Base-by-base conservation (phyloP, 1,140 invertebrate species). In the Tetramorium alpestre region DNA sequence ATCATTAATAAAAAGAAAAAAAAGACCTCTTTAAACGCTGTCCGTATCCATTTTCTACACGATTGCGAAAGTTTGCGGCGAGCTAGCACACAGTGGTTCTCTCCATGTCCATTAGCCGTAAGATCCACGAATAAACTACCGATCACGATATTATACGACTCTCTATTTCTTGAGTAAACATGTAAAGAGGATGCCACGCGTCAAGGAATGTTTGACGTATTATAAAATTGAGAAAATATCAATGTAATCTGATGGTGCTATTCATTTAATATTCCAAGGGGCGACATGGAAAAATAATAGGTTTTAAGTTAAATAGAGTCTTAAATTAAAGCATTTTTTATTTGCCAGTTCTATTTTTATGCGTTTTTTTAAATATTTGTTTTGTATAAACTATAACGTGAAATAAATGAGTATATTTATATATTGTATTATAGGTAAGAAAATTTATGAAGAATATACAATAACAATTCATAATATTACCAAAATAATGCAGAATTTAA, bases 1-100 rank as follows among this genome's bases (percentile, higher is more conserved):
- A 54, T 38, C 41, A 60, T 84, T 73, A 22, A 84, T 73, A 80
- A 33, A 67, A 54, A 44, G 16, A 54, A 54, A 41, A 44, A 54
- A 41, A 44, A 81, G 33, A 22, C 2, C 41, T 60, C 54, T 56
- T 73, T 60, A 44, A 72, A 60, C 38, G 72, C 25, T 16, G 51
- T 38, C 25, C 80, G 10, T 47, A 70, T 18, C 13, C 28, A 25
- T 47, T 81, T 69, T 28, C 54, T 33, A 47, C 25, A 54, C 41
- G 80, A 84, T 84, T 84, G 56, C 80, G 80, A 84, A 73, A 73
- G 67, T 49, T 47, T 60, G 49, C 80, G 67, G 38, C 47, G 25
- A 72, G 33, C 33, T 73, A 38, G 16, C 7, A 47, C 22, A 69
- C 80, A 22, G 22, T 47, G 69, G 41, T 62, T 75, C 51, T 33